Evolutionary conservation across 2,113 vertebrate genomes (phyloP).

Genomic region (Nycticorax nycticorax): DNA sequence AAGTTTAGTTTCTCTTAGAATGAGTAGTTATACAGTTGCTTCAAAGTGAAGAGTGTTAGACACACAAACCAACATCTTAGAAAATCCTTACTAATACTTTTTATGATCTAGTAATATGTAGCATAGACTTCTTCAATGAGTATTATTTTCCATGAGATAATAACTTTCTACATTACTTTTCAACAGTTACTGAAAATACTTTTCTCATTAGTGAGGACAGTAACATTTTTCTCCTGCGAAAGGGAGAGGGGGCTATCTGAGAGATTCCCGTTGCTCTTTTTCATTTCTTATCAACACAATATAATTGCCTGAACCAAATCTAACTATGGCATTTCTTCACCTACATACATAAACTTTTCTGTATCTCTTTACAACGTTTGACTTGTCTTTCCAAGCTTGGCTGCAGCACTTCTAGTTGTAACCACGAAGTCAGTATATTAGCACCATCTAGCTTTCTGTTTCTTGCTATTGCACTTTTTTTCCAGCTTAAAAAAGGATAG

Average conservation of each 20-base stretch:
- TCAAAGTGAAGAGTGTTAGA: not conserved
- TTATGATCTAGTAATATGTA: not conserved
- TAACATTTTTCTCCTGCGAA: not conserved
- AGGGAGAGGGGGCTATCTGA: not conserved
- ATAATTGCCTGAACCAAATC: not conserved
- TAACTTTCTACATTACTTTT: not conserved
- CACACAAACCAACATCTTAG: not conserved
- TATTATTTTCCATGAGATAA: not conserved
- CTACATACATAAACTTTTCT: not conserved
- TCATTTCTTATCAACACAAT: not conserved
- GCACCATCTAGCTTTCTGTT: conserved; percentile 57
- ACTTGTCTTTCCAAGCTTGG: not conserved
- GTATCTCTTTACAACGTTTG: not conserved
- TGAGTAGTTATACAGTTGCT: not conserved
- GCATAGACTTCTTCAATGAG: not conserved
- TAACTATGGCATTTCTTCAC: not conserved
- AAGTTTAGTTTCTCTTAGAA: not conserved
- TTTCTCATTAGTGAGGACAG: not conserved
- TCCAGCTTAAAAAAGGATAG: not conserved
- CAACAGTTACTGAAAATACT: not conserved
- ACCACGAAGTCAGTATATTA: not conserved
- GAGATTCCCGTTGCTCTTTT: not conserved
- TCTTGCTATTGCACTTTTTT: not conserved
- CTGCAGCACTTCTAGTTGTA: not conserved
- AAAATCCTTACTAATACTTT: not conserved